Evolutionary conservation across 53 echinoderm and acorn worm genomes (phyloP).

Genomic region (Luidia sarsii): DNA sequence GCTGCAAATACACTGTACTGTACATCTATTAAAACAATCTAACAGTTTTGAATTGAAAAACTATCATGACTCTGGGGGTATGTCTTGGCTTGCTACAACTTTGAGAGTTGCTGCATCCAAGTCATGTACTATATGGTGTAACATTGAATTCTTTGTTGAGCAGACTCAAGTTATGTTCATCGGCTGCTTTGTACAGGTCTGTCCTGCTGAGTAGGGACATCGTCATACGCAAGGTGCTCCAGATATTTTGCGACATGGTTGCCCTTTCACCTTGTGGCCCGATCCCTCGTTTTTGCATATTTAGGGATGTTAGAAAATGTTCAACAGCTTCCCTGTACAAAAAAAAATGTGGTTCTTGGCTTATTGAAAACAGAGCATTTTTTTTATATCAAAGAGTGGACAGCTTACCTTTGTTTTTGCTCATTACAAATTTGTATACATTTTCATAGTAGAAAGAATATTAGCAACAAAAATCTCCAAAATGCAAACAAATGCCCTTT

Average conservation of each 20-base stretch:
- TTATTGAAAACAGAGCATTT: no score
- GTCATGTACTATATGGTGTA: constrained; percentile 50
- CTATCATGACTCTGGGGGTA: no score
- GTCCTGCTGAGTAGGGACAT: constrained; percentile 79
- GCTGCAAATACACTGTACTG: no score
- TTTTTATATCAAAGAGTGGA: no score
- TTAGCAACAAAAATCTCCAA: no score
- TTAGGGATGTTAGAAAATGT: constrained; percentile 87
- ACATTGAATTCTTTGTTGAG: constrained; percentile 77
- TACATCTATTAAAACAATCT: no score
- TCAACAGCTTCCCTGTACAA: constrained; percentile 84
- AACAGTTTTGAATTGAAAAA: no score
- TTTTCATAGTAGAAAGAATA: no score
- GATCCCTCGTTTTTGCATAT: constrained; percentile 80
- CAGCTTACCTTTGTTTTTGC: no score
- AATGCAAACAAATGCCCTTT: no score
- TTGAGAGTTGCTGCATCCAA: neutral
- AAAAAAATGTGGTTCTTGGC: no score
- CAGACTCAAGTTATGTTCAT: constrained; percentile 68
- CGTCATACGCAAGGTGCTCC: constrained; percentile 95
- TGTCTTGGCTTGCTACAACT: neutral
- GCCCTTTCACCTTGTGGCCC: constrained; percentile 86
- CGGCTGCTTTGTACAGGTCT: constrained; percentile 84
- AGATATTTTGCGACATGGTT: constrained; percentile 93
- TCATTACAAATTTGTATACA: no score